Conservation (phyloP, 2,888 invertebrate species). For the Zonitis immaculata region DNA sequence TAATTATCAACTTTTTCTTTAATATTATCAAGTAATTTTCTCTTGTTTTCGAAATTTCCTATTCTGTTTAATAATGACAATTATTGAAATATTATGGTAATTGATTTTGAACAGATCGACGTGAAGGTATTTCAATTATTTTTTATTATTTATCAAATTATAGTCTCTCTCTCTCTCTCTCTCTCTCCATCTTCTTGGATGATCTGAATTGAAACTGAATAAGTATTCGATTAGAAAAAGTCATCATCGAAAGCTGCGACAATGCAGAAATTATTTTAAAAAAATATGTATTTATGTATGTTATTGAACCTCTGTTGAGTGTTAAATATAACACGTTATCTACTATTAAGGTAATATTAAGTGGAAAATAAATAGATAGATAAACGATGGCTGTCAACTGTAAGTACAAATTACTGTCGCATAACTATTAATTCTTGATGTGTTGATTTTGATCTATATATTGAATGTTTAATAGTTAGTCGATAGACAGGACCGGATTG, state of each 20-base stretch:
- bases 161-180: too few relatives aligned
- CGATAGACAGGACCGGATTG: too few relatives aligned
- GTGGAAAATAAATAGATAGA: background rate
- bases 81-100: background rate
- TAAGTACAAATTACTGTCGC: background rate
- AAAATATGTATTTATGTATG: too few relatives aligned
- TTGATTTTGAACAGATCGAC: background rate
- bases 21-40: background rate
- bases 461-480: too few relatives aligned
- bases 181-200: background rate
- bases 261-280: background rate
- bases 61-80: background rate
- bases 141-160: too few relatives aligned
- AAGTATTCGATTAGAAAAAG: too few relatives aligned
- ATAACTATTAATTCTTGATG: background rate
- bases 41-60: background rate
- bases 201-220: too few relatives aligned
- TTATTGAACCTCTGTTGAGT: background rate
- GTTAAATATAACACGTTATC: background rate
- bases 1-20: constrained; percentile 1
- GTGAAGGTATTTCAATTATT: too few relatives aligned
- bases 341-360: background rate
- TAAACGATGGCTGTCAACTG: background rate
- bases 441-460: background rate
- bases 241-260: background rate